Evolutionary conservation across 2,888 invertebrate species (phyloP), one percentile per base, ranked within the genome.

Genomic region (Drosophila kuntzei): DNA sequence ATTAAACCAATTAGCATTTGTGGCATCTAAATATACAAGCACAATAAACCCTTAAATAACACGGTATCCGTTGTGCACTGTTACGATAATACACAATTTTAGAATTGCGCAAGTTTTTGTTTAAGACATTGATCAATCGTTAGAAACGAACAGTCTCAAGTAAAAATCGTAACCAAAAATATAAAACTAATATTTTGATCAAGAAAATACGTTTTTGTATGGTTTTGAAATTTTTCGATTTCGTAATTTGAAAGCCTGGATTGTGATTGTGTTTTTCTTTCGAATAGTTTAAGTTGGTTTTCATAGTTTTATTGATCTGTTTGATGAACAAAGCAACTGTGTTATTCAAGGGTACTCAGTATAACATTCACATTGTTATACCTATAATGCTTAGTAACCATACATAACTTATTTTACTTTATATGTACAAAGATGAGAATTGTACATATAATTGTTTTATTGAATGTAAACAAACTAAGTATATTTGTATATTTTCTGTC

Each of bases 11-110:
- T 54, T 57, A 72, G 58, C 54, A 70, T 54, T 70, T 75, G 69
- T 49, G 58, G 36, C 68, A 72, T 68, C 60, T 47, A 46, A 71
- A 66, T 41, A 50, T 65, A 51, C 18, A 32, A 57, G 73, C 76
- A 73, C 70, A 63, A 69, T 41, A 53, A 63, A 53, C 58, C 70
- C 64, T 71, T 54, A 58, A 71, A 66, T 71, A 76, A 74, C 71
- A 63, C 54, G 46, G 70, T 69, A 54, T 44, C 18, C 41, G 25
- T 46, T 72, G 58, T 43, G 53, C 57, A 63, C 63, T 57, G 14
- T 41, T 46, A 39, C 25, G 12, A 54, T 47, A 43, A 14, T 55
- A 44, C 49, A 54, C 43, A 47, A 16, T 49, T 58, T 57, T 72
- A 36, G 37, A 43, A 60, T 27, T 55, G 50, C 46, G 9, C 37